Evolutionary conservation across 2,888 invertebrate genomes (phyloP).

Genomic region (Spilarctia lutea): DNA sequence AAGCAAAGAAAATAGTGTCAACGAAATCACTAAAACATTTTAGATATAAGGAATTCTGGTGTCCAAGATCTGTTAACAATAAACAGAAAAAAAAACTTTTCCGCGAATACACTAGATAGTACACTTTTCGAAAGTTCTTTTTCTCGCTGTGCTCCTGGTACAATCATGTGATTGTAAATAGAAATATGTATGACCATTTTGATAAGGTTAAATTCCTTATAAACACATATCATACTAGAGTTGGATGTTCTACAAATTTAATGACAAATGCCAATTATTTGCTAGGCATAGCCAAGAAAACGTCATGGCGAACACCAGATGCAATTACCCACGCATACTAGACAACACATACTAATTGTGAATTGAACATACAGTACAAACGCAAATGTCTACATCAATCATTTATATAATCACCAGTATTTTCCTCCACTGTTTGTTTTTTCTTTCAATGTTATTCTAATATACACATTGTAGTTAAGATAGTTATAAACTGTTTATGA

Average conservation of each 20-base stretch:
- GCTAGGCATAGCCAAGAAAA: background rate
- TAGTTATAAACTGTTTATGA: background rate
- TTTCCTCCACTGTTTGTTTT: background rate
- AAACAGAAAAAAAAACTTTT: background rate
- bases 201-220: background rate
- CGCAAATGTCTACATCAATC: background rate
- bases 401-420: background rate
- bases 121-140: background rate
- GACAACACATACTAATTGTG: background rate
- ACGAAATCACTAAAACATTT: background rate
- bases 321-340: background rate
- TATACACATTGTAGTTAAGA: background rate
- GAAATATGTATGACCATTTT: background rate
- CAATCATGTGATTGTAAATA: background rate
- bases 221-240: background rate
- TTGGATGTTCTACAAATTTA: background rate
- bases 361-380: background rate
- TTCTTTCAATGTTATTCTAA: background rate
- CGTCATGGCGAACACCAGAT: background rate
- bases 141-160: background rate
- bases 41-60: background rate
- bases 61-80: background rate
- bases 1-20: background rate
- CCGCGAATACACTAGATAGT: background rate
- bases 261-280: conserved; percentile 1